Evolutionary conservation across 1,140 invertebrate genomes (phyloP), one percentile per base, ranked within the genome.

Genomic region (Heliothis virescens): DNA sequence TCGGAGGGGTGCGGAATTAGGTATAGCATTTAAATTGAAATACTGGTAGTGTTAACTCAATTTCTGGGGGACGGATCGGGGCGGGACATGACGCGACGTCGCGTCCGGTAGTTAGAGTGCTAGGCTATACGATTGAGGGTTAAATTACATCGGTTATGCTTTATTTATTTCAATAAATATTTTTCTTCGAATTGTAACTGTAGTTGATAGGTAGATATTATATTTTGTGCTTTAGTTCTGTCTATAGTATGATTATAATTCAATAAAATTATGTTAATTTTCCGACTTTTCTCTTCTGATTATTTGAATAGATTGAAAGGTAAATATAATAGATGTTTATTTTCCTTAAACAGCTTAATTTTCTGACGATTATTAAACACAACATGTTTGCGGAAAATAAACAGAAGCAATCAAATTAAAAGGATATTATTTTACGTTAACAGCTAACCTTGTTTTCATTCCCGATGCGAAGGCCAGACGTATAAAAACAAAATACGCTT

Each of bases 11-110:
- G 63, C 53, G 57, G 71, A 82, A 89, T 89, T 91, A 87, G 88
- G 84, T 86, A 89, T 90, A 86, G 85, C 83, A 83, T 85, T 87
- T 89, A 91, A 90, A 90, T 91, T 88, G 89, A 89, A 90, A 89
- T 90, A 88, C 86, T 85, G 86, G 67, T 85, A 83, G 85, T 82
- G 87, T 81, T 91, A 89, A 91, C 87, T 89, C 84, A 86, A 90
- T 91, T 90, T 90, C 90, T 90, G 87, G 86, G 86, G 89, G 86
- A 82, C 82, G 85, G 60, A 73, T 76, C 29, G 73, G 84, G 86
- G 90, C 87, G 87, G 86, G 87, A 76, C 83, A 82, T 82, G 82
- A 80, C 53, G 59, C 52, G 34, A 60, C 69, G 57, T 21, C 18
- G 52, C 47, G 63, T 47, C 3, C 41, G 13, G 62, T 18, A 47